Percentiles rank a stretch among this genome's conserved stretches.
Evolutionary conservation across 2,888 invertebrate genomes (phyloP).

Genomic region (Elegia similella): DNA sequence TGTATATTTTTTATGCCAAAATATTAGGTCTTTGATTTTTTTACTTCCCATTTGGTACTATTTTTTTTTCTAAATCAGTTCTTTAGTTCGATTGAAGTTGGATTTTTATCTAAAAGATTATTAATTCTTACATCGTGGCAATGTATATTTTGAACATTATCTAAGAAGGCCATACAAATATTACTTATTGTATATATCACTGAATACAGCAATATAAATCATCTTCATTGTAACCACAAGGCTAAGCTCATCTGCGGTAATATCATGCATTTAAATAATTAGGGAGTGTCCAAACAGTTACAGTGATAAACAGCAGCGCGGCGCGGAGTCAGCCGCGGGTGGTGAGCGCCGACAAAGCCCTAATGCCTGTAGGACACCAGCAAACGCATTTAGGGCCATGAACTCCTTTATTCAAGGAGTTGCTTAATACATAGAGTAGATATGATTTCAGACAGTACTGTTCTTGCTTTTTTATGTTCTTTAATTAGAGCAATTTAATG

Average conservation of each 20-base stretch:
- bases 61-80: too few relatives aligned
- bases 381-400: conserved; percentile 54
- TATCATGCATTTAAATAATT: conserved; percentile 16
- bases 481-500: not conserved
- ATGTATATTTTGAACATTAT: too few relatives aligned
- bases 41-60: too few relatives aligned
- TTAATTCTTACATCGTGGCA: too few relatives aligned
- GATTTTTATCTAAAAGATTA: too few relatives aligned
- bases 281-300: conserved; percentile 27
- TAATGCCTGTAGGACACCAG: conserved; percentile 65
- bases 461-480: not conserved
- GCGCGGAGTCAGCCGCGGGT: conserved; percentile 27
- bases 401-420: conserved; percentile 33
- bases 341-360: conserved; percentile 44
- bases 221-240: not conserved
- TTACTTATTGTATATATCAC: not conserved
- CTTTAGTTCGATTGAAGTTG: too few relatives aligned
- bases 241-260: conserved; percentile 13
- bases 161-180: too few relatives aligned
- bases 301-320: conserved; percentile 34
- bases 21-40: too few relatives aligned
- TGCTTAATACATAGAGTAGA: conserved; percentile 24
- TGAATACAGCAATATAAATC: not conserved
- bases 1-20: too few relatives aligned
- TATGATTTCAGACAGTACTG: conserved; percentile 4